Evolutionary conservation across 1,140 invertebrate genomes (phyloP).

Genomic region (Gryon sp.): DNA sequence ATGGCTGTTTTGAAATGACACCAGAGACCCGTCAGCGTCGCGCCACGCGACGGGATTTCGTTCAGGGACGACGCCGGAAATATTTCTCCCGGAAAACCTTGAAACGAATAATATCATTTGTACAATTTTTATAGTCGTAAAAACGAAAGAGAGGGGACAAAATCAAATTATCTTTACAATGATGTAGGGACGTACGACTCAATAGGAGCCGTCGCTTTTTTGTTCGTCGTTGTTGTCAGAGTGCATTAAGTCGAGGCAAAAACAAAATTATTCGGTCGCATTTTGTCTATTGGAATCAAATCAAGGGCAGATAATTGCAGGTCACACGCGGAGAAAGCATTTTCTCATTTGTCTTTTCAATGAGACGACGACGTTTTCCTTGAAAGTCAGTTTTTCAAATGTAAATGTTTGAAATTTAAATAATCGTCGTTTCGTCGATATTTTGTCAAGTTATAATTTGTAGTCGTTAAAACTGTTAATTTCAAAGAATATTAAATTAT

Average conservation of each 20-base stretch:
- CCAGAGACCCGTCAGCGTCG: slow-evolving; percentile 68
- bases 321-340: too few relatives aligned
- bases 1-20: slow-evolving; percentile 33
- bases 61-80: slow-evolving; percentile 39
- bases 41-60: slow-evolving; percentile 65
- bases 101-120: slow-evolving; percentile 14
- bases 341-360: too few relatives aligned
- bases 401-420: too few relatives aligned
- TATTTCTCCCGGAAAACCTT: slow-evolving; percentile 42
- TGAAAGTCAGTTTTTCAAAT: too few relatives aligned
- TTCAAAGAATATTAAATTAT: too few relatives aligned
- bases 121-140: slow-evolving; percentile 34
- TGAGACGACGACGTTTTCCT: too few relatives aligned
- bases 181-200: slow-evolving; percentile 4
- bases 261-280: slow-evolving; percentile 27
- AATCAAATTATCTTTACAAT: slow-evolving; percentile 42
- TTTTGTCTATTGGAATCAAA: slow-evolving; percentile 5
- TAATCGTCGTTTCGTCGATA: too few relatives aligned
- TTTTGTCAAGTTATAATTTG: too few relatives aligned
- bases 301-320: slow-evolving; percentile 7
- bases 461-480: too few relatives aligned
- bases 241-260: slow-evolving; percentile 14
- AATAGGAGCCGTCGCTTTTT: slow-evolving; percentile 8
- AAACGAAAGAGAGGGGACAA: too few relatives aligned
- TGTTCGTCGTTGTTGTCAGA: not conserved